Evolutionary conservation across 2,888 invertebrate species (phyloP).

Genomic region (Xestia ashworthii): DNA sequence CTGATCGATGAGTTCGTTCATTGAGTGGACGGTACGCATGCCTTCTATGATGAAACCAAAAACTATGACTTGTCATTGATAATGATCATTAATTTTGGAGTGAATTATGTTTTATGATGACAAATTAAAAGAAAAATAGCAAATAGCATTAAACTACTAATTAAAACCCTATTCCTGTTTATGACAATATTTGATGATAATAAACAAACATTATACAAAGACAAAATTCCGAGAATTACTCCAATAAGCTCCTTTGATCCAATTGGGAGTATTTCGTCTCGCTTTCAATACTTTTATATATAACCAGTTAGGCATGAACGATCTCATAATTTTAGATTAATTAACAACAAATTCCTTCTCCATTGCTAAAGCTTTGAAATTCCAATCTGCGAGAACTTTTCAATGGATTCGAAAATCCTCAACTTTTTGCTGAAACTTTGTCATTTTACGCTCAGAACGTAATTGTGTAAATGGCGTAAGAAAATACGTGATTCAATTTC

Average conservation of each 20-base stretch:
- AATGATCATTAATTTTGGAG: not conserved
- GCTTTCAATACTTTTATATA: slow-evolving; percentile 45
- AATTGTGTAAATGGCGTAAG: slow-evolving; percentile 63
- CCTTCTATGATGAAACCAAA: not conserved
- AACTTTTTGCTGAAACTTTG: slow-evolving; percentile 67
- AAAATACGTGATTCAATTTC: slow-evolving; percentile 67
- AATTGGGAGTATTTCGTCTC: slow-evolving; percentile 14
- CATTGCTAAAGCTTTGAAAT: slow-evolving; percentile 54
- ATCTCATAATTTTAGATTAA: slow-evolving; percentile 63
- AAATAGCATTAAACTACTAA: not conserved
- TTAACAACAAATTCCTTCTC: slow-evolving; percentile 61
- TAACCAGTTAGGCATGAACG: slow-evolving; percentile 52
- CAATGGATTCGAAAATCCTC: slow-evolving; percentile 62
- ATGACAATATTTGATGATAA: not conserved
- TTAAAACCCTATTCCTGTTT: slow-evolving; percentile 2
- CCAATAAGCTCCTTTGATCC: slow-evolving; percentile 33
- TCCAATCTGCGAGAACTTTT: slow-evolving; percentile 64
- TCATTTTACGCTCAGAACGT: slow-evolving; percentile 60
- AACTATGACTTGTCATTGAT: not conserved
- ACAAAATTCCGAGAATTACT: slow-evolving; percentile 25
- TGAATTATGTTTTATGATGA: not conserved
- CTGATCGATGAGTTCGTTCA: not conserved
- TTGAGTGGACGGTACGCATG: not conserved
- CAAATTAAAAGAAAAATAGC: not conserved
- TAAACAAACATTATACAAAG: slow-evolving; percentile 13